A percentile compares a stretch with the other conserved stretches of the same genome.
These are phyloP conservation scores for Platycercus adscitus DNA, from an alignment of 2,113 vertebrate species.

Conservation along the genomic window DNA sequence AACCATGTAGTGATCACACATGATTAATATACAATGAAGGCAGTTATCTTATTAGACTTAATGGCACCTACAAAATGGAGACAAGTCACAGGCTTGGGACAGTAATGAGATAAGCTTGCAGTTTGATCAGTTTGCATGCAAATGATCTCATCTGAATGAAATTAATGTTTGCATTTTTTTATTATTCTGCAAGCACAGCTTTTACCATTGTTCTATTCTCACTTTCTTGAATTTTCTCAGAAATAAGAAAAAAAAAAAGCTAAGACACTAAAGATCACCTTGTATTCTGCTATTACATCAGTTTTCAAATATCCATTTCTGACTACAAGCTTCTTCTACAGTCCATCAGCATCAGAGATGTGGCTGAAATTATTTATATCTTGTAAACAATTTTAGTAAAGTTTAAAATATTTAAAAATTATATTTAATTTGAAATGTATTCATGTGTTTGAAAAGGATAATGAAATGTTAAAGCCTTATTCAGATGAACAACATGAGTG, in stretches of 20 bases:
- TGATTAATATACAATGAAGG: slow-evolving; percentile 41
- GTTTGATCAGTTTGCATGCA: slow-evolving; percentile 57
- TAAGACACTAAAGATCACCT: background rate
- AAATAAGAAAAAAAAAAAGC: background rate
- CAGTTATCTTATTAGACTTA: slow-evolving; percentile 64
- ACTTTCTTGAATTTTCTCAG: slow-evolving; percentile 31
- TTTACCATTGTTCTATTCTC: background rate
- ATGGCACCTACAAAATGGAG: slow-evolving; percentile 47
- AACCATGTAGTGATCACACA: background rate
- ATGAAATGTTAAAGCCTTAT: background rate
- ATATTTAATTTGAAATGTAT: background rate
- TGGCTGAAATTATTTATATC: background rate
- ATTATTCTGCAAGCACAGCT: slow-evolving; percentile 27
- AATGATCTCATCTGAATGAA: slow-evolving; percentile 71
- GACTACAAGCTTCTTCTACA: background rate
- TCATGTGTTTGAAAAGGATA: background rate
- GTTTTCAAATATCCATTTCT: background rate
- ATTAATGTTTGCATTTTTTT: slow-evolving; percentile 52
- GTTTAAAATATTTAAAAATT: background rate
- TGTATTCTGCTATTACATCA: background rate
- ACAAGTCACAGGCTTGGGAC: slow-evolving; percentile 43
- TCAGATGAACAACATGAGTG: background rate
- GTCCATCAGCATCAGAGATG: background rate
- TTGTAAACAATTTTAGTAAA: background rate
- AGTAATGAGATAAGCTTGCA: slow-evolving; percentile 63